Conservation (phyloP, 2,113 vertebrate species). For the Nyctibius bracteatus region DNA sequence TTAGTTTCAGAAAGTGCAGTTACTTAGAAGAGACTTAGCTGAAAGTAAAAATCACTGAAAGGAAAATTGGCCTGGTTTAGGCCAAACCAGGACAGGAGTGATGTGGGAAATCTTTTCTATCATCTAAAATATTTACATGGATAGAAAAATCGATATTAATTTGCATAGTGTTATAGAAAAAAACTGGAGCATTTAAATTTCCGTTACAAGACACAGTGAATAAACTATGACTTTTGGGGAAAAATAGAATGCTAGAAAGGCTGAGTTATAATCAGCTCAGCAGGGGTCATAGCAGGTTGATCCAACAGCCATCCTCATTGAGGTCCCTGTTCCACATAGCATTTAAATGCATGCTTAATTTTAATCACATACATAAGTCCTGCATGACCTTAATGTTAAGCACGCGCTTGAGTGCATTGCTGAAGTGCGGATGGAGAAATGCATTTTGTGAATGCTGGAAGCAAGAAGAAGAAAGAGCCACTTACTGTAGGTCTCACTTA, state of each 20-base stretch:
- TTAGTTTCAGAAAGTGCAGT: too few relatives aligned
- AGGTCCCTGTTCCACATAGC: neutral
- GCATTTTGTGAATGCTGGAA: neutral
- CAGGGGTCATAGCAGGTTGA: conserved; percentile 30
- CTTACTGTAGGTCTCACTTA: neutral
- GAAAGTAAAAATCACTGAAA: too few relatives aligned
- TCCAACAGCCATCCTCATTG: conserved; percentile 25
- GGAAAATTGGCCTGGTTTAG: too few relatives aligned
- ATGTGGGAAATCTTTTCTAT: neutral
- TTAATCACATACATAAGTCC: conserved; percentile 43
- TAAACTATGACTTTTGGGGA: neutral
- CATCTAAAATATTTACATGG: conserved; percentile 6
- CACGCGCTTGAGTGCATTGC: neutral
- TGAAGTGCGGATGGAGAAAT: neutral
- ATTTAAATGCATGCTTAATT: conserved; percentile 41
- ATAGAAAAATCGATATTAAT: conserved; percentile 24
- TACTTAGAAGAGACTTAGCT: too few relatives aligned
- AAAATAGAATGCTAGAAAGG: neutral
- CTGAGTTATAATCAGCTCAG: conserved; percentile 36
- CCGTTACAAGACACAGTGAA: neutral
- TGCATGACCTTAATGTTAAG: conserved; percentile 25
- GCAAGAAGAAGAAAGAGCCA: neutral
- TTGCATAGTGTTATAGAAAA: neutral
- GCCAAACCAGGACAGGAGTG: too few relatives aligned
- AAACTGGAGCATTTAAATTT: conserved; percentile 13